Evolutionary conservation across 2,113 vertebrate genomes (phyloP).

Genomic region (Mesembrinibis cayennensis): DNA sequence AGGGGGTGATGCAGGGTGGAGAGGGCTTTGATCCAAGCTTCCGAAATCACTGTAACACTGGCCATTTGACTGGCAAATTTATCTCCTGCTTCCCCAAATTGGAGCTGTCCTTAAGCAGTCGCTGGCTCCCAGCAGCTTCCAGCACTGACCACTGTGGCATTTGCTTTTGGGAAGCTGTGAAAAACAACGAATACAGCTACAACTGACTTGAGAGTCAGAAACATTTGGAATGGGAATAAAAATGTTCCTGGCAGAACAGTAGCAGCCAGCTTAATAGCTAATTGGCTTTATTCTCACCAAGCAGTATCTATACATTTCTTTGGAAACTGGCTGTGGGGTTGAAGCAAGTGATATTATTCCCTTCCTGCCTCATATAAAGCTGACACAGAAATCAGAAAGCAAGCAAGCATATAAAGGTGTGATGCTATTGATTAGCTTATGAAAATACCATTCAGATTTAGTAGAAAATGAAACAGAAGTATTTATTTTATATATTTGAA

Average conservation of each 20-base stretch:
- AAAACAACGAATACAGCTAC: background rate
- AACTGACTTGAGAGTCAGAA: background rate
- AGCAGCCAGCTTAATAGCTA: background rate
- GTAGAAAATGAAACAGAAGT: background rate
- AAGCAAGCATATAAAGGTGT: background rate
- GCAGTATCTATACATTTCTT: background rate
- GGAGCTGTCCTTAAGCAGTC: background rate
- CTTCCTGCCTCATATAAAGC: background rate
- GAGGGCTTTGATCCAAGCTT: background rate
- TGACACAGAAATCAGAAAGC: background rate
- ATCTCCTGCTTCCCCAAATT: background rate
- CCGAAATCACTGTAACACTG: background rate
- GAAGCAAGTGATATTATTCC: background rate
- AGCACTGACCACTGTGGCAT: background rate
- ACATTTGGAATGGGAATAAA: background rate
- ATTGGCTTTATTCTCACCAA: background rate
- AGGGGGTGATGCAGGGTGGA: background rate
- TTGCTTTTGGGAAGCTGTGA: background rate
- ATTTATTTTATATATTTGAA: background rate
- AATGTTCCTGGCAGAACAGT: background rate
- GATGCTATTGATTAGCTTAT: background rate
- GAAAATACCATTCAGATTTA: background rate
- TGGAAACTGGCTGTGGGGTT: background rate
- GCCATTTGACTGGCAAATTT: background rate
- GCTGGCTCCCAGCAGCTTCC: constrained; percentile 8